Evolutionary conservation across 1,140 invertebrate genomes (phyloP).

Genomic region (Ctenoplectra terminalis): DNA sequence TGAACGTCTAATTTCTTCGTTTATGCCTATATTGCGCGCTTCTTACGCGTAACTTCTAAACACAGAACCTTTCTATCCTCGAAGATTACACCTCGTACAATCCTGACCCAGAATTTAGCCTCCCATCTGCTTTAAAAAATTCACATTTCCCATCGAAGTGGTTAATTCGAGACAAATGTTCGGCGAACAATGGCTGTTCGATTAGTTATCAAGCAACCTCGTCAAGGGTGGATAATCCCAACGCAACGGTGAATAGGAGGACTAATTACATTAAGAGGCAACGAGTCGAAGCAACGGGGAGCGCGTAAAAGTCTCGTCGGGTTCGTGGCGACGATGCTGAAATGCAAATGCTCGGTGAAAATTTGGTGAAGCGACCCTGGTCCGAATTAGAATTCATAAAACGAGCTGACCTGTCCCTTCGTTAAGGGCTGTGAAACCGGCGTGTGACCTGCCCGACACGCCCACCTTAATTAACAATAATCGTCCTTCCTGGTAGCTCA

Average conservation of each 20-base stretch:
- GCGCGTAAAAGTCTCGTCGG: background rate
- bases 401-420: constrained; percentile 55
- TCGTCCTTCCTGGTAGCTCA: constrained; percentile 75
- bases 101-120: background rate
- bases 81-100: no score
- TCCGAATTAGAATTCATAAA: constrained; percentile 52
- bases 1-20: no score
- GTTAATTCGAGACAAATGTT: background rate
- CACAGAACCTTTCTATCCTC: no score
- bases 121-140: background rate
- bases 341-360: constrained; percentile 40
- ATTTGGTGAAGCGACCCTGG: constrained; percentile 11
- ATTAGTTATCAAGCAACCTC: constrained; percentile 46
- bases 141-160: background rate
- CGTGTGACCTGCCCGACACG: constrained; percentile 58
- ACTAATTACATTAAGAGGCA: constrained; percentile 40
- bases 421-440: constrained; percentile 51
- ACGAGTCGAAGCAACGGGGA: background rate
- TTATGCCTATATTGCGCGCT: no score
- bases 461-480: constrained; percentile 77
- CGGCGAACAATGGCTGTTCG: constrained; percentile 22
- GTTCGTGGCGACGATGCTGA: background rate
- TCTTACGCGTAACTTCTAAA: no score
- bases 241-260: constrained; percentile 13
- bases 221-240: constrained; percentile 32